phyloP scores from a whole-genome alignment of 2,888 invertebrate species.

The Eledone cirrhosa region DNA sequence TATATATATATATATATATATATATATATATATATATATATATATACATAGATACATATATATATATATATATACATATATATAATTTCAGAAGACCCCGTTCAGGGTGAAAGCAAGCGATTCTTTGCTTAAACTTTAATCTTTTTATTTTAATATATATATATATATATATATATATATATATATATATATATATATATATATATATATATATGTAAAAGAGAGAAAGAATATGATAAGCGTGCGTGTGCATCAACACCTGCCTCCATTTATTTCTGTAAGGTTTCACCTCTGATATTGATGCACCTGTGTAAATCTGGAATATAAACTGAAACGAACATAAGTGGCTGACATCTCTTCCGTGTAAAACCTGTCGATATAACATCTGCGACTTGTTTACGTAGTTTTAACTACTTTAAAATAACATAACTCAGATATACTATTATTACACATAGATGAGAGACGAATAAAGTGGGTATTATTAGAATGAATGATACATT shows the following conservation, averaged over 20 bases:
- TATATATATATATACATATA: not conserved
- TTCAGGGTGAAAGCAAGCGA: not conserved
- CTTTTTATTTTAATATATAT: not conserved
- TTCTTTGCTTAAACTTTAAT: too few relatives aligned
- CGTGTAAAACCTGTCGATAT: too few relatives aligned
- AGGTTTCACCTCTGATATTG: not conserved
- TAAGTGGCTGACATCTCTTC: too few relatives aligned
- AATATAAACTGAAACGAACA: too few relatives aligned
- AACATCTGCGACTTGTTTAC: too few relatives aligned
- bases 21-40: not conserved
- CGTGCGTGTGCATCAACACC: not conserved
- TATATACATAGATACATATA: not conserved
- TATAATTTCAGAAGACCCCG: not conserved
- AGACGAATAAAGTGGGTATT: too few relatives aligned
- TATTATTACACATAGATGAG: too few relatives aligned
- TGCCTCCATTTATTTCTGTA: not conserved
- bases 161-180: not conserved
- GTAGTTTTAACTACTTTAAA: too few relatives aligned
- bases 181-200: slow-evolving; percentile 1
- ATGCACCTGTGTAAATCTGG: not conserved
- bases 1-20: not conserved
- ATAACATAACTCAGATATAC: too few relatives aligned
- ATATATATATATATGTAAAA: not conserved
- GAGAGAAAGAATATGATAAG: not conserved
- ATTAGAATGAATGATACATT: too few relatives aligned